phyloP scores from a whole-genome alignment of 2,797 vertebrate species.

The Chelon auratus region DNA sequence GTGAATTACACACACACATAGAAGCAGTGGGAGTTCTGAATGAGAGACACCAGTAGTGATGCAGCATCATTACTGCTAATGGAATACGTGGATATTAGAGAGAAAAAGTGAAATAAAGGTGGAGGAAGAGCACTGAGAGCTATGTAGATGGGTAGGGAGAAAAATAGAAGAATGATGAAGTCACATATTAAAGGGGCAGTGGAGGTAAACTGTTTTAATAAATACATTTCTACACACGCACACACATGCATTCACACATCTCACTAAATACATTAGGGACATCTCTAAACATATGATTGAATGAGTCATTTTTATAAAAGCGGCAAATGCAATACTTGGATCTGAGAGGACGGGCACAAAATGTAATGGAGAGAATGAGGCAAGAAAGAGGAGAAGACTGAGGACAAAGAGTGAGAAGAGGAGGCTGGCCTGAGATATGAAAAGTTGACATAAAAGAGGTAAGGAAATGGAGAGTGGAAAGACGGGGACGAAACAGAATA shows the following conservation, averaged over 20 bases:
- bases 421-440: neutral
- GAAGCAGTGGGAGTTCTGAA: slow-evolving; percentile 68
- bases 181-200: slow-evolving; percentile 9
- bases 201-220: slow-evolving; percentile 52
- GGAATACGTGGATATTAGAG: slow-evolving; percentile 54
- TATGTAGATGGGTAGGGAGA: neutral
- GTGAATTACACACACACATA: slow-evolving; percentile 35
- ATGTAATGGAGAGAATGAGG: slow-evolving; percentile 58
- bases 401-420: slow-evolving; percentile 30
- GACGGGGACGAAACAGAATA: neutral
- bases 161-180: neutral
- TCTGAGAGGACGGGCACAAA: slow-evolving; percentile 58
- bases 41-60: slow-evolving; percentile 52
- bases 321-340: slow-evolving; percentile 72
- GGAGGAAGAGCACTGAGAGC: neutral
- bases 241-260: neutral
- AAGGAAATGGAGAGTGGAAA: no score
- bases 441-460: neutral
- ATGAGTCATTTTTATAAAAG: slow-evolving; percentile 76
- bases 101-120: slow-evolving; percentile 10
- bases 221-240: slow-evolving; percentile 10
- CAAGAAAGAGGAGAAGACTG: neutral
- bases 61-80: slow-evolving; percentile 74
- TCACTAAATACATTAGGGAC: slow-evolving; percentile 71
- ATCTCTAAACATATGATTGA: slow-evolving; percentile 79